Evolutionary conservation across 2,888 invertebrate genomes (phyloP).

Genomic region (Lepidochrysops patricia): DNA sequence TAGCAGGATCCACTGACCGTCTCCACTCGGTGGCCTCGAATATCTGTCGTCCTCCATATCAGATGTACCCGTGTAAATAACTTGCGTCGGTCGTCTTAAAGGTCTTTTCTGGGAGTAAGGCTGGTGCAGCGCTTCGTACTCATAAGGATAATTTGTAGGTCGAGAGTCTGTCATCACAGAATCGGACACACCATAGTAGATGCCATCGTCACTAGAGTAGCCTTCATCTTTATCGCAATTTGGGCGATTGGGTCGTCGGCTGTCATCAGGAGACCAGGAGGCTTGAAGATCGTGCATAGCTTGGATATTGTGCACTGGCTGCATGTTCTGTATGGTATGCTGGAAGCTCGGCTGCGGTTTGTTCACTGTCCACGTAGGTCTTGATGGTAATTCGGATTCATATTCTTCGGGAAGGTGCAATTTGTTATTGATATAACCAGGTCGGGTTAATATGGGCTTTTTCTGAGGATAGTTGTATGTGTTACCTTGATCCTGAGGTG

Average conservation of each 20-base stretch:
- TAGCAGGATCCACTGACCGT: slow-evolving; percentile 85
- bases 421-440: slow-evolving; percentile 57
- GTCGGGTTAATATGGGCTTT: slow-evolving; percentile 45
- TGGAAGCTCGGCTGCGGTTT: slow-evolving; percentile 35
- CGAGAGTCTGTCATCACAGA: slow-evolving; percentile 64
- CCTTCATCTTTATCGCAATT: slow-evolving; percentile 55
- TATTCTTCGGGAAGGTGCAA: slow-evolving; percentile 47
- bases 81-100: slow-evolving; percentile 56
- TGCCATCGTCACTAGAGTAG: slow-evolving; percentile 43
- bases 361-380: slow-evolving; percentile 47
- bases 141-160: slow-evolving; percentile 64
- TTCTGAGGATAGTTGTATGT: slow-evolving; percentile 49
- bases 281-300: slow-evolving; percentile 40
- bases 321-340: neutral
- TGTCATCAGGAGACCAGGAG: slow-evolving; percentile 58
- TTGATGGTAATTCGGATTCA: slow-evolving; percentile 54
- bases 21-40: slow-evolving; percentile 77
- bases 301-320: slow-evolving; percentile 22
- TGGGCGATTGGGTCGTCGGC: slow-evolving; percentile 56
- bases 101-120: slow-evolving; percentile 47
- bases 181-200: slow-evolving; percentile 58
- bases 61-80: slow-evolving; percentile 63
- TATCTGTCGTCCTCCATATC: slow-evolving; percentile 63
- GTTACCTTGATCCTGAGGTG: slow-evolving; percentile 40
- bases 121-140: slow-evolving; percentile 60